phyloP scores from a whole-genome alignment of 2,888 invertebrate species.

The Elmis aenea region DNA sequence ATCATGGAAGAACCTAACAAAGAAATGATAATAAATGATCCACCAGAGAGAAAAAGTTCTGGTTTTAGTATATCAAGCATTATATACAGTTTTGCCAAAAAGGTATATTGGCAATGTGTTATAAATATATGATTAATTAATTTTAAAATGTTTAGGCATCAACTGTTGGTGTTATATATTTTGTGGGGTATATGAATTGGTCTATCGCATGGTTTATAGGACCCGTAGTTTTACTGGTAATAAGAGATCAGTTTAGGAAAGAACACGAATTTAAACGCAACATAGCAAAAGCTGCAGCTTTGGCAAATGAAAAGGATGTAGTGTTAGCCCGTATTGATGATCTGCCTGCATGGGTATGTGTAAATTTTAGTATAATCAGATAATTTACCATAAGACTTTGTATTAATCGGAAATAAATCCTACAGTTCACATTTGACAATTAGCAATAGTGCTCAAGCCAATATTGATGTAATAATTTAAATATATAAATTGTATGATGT shows the following conservation, averaged over 20 bases:
- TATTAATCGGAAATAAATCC: background rate
- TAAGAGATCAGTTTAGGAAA: conserved; percentile 74
- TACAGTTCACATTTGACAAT: background rate
- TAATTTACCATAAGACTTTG: background rate
- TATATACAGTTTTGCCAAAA: conserved; percentile 60
- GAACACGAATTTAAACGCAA: conserved; percentile 67
- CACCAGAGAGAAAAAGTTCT: conserved; percentile 48
- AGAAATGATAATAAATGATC: too few species aligned
- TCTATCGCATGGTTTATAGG: conserved; percentile 84
- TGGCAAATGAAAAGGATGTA: conserved; percentile 79
- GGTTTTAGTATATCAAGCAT: conserved; percentile 54
- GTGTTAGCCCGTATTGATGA: conserved; percentile 84
- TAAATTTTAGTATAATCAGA: too few species aligned
- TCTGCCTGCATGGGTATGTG: conserved; percentile 90
- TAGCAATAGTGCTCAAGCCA: background rate
- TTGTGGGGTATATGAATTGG: conserved; percentile 81
- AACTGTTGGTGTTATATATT: conserved; percentile 60
- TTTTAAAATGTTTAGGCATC: conserved; percentile 7
- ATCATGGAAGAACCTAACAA: too few species aligned
- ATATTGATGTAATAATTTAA: too few species aligned
- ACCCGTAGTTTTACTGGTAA: conserved; percentile 73
- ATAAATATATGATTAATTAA: background rate
- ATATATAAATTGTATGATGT: too few species aligned
- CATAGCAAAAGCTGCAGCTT: conserved; percentile 71
- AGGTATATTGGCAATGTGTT: conserved; percentile 43